A percentile compares a stretch with the other conserved stretches of the same genome.
Evolutionary conservation across 1,140 invertebrate species (phyloP).

Genomic region (Pseudomyrmex cubaensis): DNA sequence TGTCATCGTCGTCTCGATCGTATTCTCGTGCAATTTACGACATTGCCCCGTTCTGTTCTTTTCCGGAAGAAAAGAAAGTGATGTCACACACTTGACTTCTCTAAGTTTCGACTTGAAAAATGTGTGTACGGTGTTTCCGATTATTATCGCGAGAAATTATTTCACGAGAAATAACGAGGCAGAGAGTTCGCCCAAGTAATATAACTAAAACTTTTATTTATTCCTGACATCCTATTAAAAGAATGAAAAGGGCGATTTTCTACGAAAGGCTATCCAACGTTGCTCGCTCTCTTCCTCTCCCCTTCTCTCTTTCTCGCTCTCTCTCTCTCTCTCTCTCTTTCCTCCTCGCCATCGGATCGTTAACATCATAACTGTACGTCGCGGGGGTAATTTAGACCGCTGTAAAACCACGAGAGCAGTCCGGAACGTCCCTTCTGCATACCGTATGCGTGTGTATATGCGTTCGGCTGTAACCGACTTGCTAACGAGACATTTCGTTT

Average conservation of each 20-base stretch:
- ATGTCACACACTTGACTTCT: no score
- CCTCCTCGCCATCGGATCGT: slow-evolving; percentile 72
- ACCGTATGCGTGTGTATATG: slow-evolving; percentile 31
- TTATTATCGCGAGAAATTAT: no score
- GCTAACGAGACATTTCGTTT: slow-evolving; percentile 83
- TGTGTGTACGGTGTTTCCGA: no score
- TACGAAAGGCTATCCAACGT: background rate
- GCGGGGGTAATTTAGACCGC: slow-evolving; percentile 80
- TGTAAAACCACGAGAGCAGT: slow-evolving; percentile 79
- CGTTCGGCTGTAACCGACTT: slow-evolving; percentile 73
- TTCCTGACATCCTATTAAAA: background rate
- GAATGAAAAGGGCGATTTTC: slow-evolving; percentile 5
- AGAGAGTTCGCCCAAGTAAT: no score
- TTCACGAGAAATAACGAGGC: background rate
- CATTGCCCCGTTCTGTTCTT: no score
- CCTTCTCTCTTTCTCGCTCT: background rate
- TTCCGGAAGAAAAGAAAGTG: no score
- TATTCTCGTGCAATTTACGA: background rate
- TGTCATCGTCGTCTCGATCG: background rate
- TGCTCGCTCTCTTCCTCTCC: background rate
- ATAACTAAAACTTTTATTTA: no score
- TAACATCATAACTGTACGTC: slow-evolving; percentile 81
- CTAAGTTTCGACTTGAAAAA: no score
- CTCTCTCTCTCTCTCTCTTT: slow-evolving; percentile 17
- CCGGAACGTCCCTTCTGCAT: slow-evolving; percentile 26